A percentile compares a stretch with the other conserved stretches of the same genome.
Evolutionary conservation across 2,797 vertebrate genomes (phyloP).

Genomic region (Gymnothorax reevesii): DNA sequence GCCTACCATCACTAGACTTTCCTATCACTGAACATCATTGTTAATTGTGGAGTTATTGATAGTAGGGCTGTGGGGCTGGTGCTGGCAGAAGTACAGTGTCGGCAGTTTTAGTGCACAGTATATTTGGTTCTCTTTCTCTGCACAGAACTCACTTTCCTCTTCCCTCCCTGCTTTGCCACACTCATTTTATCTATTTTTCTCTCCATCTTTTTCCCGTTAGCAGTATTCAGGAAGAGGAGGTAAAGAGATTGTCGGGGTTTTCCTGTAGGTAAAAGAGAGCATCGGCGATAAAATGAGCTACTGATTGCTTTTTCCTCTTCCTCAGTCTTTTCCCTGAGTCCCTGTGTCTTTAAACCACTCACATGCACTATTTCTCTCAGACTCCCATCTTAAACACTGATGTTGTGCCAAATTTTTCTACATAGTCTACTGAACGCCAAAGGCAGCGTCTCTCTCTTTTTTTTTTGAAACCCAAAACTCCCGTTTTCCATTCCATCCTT

Average conservation of each 20-base stretch:
- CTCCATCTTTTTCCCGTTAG: not conserved
- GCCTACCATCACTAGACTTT: too few relatives aligned
- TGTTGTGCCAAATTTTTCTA: not conserved
- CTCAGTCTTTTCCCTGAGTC: not conserved
- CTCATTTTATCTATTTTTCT: constrained; percentile 5
- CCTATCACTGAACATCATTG: too few relatives aligned
- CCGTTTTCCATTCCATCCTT: not conserved
- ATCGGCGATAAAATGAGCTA: too few relatives aligned
- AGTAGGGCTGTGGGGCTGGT: too few relatives aligned
- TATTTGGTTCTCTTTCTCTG: too few relatives aligned
- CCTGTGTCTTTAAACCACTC: not conserved
- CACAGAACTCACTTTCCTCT: too few relatives aligned
- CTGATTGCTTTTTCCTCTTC: not conserved
- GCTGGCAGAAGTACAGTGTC: too few relatives aligned
- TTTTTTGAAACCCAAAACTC: not conserved
- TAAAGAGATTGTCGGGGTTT: too few relatives aligned
- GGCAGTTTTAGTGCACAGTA: too few relatives aligned
- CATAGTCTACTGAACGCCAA: not conserved
- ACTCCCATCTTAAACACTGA: not conserved
- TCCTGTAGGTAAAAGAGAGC: too few relatives aligned
- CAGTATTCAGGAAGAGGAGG: too few relatives aligned
- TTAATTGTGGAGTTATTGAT: too few relatives aligned
- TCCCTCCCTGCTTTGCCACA: not conserved
- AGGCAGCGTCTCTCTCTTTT: not conserved
- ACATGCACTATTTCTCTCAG: not conserved